Evolutionary conservation across 2,113 vertebrate species (phyloP).

Genomic region (Copsychus sechellarum): DNA sequence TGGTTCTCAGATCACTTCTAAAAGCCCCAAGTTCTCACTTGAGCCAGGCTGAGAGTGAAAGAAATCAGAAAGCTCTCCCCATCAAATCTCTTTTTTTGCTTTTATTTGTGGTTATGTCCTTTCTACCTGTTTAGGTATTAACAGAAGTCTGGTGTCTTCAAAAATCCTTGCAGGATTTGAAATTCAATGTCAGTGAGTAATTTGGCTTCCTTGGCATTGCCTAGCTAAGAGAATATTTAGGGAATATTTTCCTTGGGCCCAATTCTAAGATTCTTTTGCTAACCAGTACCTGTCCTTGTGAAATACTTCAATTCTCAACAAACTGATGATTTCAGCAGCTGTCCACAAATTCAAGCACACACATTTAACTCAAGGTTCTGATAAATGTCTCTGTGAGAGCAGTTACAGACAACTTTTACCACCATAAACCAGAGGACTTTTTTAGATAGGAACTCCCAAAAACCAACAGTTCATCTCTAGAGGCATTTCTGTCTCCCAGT

Average conservation of each 20-base stretch:
- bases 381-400: not conserved
- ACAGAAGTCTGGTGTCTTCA: not conserved
- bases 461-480: not conserved
- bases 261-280: not conserved
- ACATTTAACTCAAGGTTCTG: not conserved
- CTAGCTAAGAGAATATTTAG: not conserved
- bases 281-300: not conserved
- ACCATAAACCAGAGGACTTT: fast-evolving
- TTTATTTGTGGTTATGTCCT: not conserved
- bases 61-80: not conserved
- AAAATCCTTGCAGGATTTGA: not conserved
- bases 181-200: not conserved
- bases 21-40: not conserved
- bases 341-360: not conserved
- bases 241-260: not conserved
- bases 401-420: not conserved
- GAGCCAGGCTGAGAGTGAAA: not conserved
- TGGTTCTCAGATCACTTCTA: not conserved
- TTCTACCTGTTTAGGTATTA: not conserved
- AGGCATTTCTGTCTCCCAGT: not conserved
- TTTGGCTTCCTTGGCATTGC: not conserved
- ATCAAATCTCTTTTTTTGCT: not conserved
- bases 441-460: not conserved
- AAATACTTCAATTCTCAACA: not conserved
- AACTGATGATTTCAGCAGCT: not conserved